Conservation (phyloP, 2,888 invertebrate genomes). For the Cynaeus angustus region DNA sequence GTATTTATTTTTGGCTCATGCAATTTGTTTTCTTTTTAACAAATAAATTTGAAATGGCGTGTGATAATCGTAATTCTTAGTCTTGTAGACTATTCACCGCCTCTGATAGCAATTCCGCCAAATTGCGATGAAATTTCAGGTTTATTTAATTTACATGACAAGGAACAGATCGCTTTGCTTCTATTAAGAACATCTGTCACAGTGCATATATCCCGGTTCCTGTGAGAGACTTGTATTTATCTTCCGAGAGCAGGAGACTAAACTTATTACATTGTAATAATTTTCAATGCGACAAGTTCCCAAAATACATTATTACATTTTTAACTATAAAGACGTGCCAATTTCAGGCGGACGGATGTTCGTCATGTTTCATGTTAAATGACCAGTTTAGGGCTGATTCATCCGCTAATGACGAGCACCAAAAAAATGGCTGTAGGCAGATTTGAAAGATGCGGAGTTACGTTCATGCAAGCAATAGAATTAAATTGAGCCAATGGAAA, state of each 20-base stretch:
- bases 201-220: constrained; percentile 23
- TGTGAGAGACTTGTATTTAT: constrained; percentile 24
- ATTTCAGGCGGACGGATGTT: constrained; percentile 33
- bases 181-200: constrained; percentile 33
- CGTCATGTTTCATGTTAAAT: constrained; percentile 25
- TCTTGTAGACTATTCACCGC: neutral
- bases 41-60: too few relatives aligned
- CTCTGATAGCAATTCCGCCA: neutral
- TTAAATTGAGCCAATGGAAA: neutral
- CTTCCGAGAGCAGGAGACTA: neutral
- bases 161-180: constrained; percentile 32
- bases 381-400: constrained; percentile 22
- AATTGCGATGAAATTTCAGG: constrained; percentile 31
- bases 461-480: neutral
- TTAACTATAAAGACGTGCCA: constrained; percentile 34
- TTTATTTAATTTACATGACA: constrained; percentile 44
- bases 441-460: constrained; percentile 2
- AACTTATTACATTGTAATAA: constrained; percentile 33
- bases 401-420: constrained; percentile 16
- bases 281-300: constrained; percentile 27
- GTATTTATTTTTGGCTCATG: too few relatives aligned
- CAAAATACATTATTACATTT: constrained; percentile 27
- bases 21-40: too few relatives aligned
- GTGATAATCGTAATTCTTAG: too few relatives aligned
- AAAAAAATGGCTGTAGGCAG: constrained; percentile 6